phyloP scores from a whole-genome alignment of 2,113 vertebrate species.

The Apodemus sylvaticus region DNA sequence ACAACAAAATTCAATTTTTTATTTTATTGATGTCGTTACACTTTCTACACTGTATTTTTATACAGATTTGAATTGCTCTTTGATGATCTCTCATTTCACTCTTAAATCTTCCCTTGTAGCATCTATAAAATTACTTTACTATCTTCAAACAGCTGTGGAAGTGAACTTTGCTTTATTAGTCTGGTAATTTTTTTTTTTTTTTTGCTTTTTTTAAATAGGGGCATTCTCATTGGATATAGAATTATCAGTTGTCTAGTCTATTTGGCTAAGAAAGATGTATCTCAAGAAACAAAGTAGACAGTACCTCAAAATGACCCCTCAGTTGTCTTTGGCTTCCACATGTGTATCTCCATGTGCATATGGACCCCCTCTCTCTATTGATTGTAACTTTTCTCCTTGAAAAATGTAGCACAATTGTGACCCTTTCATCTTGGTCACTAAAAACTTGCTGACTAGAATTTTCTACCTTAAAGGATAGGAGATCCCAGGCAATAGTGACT shows the following conservation, averaged over 20 bases:
- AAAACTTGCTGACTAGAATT: slow-evolving; percentile 13
- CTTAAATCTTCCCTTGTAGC: neutral
- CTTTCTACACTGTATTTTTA: neutral
- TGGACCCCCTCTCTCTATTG: too few relatives aligned
- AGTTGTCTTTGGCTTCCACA: neutral
- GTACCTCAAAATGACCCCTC: neutral
- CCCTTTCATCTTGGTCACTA: neutral
- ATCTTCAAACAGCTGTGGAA: neutral
- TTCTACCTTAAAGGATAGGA: neutral
- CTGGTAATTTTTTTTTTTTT: neutral
- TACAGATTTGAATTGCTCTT: neutral
- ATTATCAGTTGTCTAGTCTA: neutral
- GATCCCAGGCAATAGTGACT: neutral
- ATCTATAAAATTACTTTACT: neutral
- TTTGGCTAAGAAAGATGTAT: neutral
- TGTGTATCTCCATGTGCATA: neutral
- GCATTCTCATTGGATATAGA: neutral
- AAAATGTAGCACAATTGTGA: neutral
- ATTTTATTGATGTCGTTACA: neutral
- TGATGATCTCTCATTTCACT: neutral
- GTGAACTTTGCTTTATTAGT: neutral
- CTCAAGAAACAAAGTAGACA: neutral
- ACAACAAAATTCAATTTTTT: neutral
- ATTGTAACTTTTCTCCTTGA: neutral
- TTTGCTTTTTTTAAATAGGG: neutral